Base-by-base conservation (phyloP, 2,888 invertebrate species). In the Bibio marci region DNA sequence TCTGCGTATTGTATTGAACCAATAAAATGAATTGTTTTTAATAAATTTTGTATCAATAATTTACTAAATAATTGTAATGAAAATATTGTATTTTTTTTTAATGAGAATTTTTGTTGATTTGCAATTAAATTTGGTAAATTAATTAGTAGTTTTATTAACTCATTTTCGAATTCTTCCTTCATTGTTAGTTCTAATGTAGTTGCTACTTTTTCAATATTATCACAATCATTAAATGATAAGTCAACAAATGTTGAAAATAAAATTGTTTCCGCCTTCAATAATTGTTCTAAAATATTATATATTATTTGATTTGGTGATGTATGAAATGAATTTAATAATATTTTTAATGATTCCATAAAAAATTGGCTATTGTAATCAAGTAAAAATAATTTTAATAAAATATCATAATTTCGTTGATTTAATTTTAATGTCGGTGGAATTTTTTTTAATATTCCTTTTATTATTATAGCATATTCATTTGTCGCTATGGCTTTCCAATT, bases 51-150 rank as follows among this genome's bases (percentile, higher is more conserved):
- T 18, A 71, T 57, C 1, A 83, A 49, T 32, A 71, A 56, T 38
- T 66, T 70, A 0, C 71, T 63, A 53, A 70, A 82, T 17, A 62
- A 63, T 13, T 67, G 62, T 1, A 69, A 62, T 0, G 66, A 58
- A 51, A 79, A 81, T 14, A 67, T 62, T 42, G 66, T 63, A 0
- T 73, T 70, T 5, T 71, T 62, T 25, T 69, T 60, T 22, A 22
- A 22, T 22, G 4, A 4, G 8, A 22, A 6, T 43, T 71, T 59
- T 22, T 75, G 48, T 47, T 66, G 67, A 52, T 87, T 87, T 8
- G 81, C 79, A 31, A 85, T 61, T 46, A 76, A 63, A 48, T 66
- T 73, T 0, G 86, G 83, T 37, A 86, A 49, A 2, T 79, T 76
- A 7, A 73, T 59, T 38, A 83, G 49, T 35, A 71, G 49, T 50